A percentile compares a stretch with the other conserved stretches of the same genome.
Conservation (phyloP, 2,113 vertebrate genomes). For the Pagrus major region DNA sequence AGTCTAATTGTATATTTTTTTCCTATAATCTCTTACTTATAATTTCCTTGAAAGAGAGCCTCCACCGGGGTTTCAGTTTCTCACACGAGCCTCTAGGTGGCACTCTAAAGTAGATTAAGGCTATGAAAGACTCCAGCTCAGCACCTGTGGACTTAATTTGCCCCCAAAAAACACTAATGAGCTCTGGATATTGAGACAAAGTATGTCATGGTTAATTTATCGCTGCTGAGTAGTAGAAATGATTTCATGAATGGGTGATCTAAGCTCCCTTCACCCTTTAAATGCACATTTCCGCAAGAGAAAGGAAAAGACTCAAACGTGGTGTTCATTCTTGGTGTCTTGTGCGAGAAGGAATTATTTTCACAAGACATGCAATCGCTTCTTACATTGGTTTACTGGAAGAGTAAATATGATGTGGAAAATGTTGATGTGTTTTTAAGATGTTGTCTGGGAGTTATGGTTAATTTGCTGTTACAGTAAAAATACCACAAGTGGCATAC, state of each 20-base stretch:
- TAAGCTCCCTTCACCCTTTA: neutral
- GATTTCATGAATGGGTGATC: constrained; percentile 31
- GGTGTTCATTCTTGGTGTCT: neutral
- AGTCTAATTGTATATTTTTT: neutral
- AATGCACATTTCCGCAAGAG: constrained; percentile 1
- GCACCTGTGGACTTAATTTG: constrained; percentile 24
- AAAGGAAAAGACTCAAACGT: neutral
- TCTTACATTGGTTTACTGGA: neutral
- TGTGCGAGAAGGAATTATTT: neutral
- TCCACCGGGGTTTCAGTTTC: neutral
- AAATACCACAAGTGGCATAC: constrained; percentile 28
- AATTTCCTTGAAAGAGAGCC: neutral
- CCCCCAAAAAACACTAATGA: constrained; percentile 20
- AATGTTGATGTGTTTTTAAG: constrained; percentile 36
- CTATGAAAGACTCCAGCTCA: neutral
- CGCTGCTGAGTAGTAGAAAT: neutral
- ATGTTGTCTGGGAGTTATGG: constrained; percentile 26
- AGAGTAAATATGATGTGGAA: constrained; percentile 19
- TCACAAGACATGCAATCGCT: neutral
- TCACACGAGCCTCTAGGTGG: constrained; percentile 33
- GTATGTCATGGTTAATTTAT: constrained; percentile 16
- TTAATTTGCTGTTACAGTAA: constrained; percentile 40
- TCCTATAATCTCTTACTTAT: neutral
- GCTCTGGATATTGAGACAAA: constrained; percentile 21
- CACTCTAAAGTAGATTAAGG: constrained; percentile 15